Evolutionary conservation across 2,797 vertebrate genomes (phyloP).

Genomic region (Florisuga fusca): DNA sequence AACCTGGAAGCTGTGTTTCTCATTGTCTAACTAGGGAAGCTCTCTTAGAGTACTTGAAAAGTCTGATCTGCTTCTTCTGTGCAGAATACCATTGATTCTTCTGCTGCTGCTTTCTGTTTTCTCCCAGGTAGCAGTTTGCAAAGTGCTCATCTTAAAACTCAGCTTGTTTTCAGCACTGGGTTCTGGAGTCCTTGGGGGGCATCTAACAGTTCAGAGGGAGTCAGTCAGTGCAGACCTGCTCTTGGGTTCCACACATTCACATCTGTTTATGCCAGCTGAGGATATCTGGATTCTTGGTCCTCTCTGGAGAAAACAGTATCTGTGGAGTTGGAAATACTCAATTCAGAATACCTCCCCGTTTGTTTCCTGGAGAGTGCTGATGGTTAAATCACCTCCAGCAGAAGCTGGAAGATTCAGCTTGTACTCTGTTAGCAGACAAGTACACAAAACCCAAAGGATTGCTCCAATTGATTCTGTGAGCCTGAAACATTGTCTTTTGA

Average conservation of each 20-base stretch:
- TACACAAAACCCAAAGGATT: neutral
- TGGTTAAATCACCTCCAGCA: neutral
- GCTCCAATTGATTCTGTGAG: neutral
- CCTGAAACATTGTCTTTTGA: neutral
- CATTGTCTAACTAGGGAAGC: neutral
- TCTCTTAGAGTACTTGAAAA: neutral
- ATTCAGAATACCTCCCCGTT: neutral
- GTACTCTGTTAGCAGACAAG: neutral
- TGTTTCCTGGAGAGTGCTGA: neutral
- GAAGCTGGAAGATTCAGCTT: neutral
- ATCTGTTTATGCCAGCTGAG: neutral
- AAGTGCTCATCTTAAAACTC: neutral
- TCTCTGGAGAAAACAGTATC: neutral
- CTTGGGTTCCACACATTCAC: neutral
- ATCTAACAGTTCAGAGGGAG: neutral
- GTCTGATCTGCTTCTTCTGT: neutral
- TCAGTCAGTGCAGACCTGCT: neutral
- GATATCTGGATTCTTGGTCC: neutral
- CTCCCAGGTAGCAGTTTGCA: neutral
- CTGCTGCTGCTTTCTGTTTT: neutral
- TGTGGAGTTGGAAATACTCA: neutral
- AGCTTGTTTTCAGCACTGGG: neutral
- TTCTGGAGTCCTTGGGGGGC: neutral
- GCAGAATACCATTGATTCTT: neutral
- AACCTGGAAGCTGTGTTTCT: neutral